Evolutionary conservation across 2,113 vertebrate genomes (phyloP), one percentile per base, ranked within the genome.

Genomic region (Bufo bufo): DNA sequence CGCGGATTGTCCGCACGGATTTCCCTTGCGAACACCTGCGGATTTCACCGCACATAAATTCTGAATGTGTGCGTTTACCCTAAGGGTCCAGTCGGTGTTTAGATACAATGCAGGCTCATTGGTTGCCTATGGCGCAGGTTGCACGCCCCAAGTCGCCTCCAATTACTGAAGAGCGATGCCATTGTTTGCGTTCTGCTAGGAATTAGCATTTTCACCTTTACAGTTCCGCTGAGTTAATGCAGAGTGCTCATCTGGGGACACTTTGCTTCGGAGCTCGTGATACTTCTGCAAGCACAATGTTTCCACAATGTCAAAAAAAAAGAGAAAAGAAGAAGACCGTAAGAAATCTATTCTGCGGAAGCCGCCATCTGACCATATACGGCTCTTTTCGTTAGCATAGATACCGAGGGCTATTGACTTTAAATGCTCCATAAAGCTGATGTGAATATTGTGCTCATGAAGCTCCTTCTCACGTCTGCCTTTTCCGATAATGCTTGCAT

Each of bases 371-470:
- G 54, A 80, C 65, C 2, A 0, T 78, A 84, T 58, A 79, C 90
- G 74, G 80, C 54, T 85, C 47, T 89, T 78, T 52, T 3, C 69
- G 65, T 85, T 58, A 90, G 87, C 89, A 87, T 90, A 89, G 90
- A 86, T 88, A 88, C 56, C 50, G 90, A 86, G 84, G 63, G 69
- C 82, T 89, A 52, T 43, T 88, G 83, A 77, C 7, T 91, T 90
- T 87, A 90, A 90, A 84, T 4, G 43, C 88, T 85, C 77, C 89
- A 86, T 87, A 88, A 90, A 91, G 85, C 85, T 74, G 65, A 86
- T 78, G 88, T 90, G 61, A 85, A 50, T 85, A 66, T 17, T 86
- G 16, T 47, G 19, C 61, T 89, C 81, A 89, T 77, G 74, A 89
- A 92, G 87, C 71, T 89, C 89, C 74, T 86, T 61, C 87, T 85